Evolutionary conservation across 2,797 vertebrate species (phyloP).

Genomic region (Aldrovandia affinis): DNA sequence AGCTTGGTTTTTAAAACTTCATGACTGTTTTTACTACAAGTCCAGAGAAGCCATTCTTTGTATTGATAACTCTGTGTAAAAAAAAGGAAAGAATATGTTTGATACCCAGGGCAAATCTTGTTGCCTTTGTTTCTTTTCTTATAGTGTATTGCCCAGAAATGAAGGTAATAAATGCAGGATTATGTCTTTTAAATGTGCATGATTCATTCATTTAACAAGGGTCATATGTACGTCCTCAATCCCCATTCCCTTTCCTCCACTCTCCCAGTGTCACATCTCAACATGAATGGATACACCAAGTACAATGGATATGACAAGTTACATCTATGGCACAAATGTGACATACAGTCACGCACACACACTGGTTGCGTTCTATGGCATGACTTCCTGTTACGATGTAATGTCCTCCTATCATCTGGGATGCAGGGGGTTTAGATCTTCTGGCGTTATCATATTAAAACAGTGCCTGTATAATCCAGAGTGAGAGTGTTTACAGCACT

Average conservation of each 20-base stretch:
- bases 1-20: neutral
- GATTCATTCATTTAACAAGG: no score
- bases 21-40: neutral
- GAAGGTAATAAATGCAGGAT: no score
- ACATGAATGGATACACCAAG: neutral
- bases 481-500: conserved; percentile 65
- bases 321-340: neutral
- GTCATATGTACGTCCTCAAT: no score
- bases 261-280: neutral
- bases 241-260: neutral
- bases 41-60: no score
- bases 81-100: no score
- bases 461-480: conserved; percentile 46
- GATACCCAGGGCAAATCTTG: no score
- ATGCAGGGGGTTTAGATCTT: conserved; percentile 42
- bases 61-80: no score
- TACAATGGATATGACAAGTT: neutral
- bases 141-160: no score
- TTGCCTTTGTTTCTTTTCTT: no score
- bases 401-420: conserved; percentile 36
- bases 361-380: neutral
- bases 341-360: neutral
- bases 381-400: neutral
- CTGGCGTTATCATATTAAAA: conserved; percentile 41
- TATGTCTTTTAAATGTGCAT: no score